Evolutionary conservation across 2,888 invertebrate genomes (phyloP).

Genomic region (Parnassius smintheus): DNA sequence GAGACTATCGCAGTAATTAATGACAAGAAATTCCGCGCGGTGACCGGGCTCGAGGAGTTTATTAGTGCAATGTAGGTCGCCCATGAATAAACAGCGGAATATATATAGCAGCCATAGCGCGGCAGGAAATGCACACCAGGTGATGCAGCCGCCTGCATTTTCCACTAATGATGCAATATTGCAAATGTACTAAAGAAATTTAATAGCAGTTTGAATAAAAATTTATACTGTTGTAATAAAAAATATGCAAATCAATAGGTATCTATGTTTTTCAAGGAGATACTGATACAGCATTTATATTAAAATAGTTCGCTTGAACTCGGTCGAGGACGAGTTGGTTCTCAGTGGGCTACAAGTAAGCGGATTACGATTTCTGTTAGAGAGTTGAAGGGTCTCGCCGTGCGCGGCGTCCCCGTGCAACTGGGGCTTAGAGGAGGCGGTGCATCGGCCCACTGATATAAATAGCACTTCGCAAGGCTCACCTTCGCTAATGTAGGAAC

Average conservation of each 20-base stretch:
- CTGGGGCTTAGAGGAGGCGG: not conserved
- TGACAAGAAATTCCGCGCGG: slow-evolving; percentile 1
- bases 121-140: slow-evolving; percentile 8
- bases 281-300: not conserved
- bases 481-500: not conserved
- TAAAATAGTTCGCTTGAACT: not conserved
- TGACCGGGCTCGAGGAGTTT: slow-evolving; percentile 4
- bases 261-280: too few species aligned
- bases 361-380: not conserved
- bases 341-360: not conserved
- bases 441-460: not conserved
- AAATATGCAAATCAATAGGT: too few species aligned
- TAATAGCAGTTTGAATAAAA: too few species aligned
- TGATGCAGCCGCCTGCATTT: not conserved
- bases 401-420: not conserved
- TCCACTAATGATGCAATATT: not conserved
- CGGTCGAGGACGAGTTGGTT: slow-evolving; percentile 1
- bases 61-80: slow-evolving; percentile 8
- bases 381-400: not conserved
- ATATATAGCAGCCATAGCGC: slow-evolving; percentile 3
- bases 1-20: slow-evolving; percentile 1
- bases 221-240: too few species aligned
- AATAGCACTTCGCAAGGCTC: not conserved
- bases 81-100: not conserved
- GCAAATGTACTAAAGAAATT: too few species aligned